Conservation (phyloP, 1,140 invertebrate genomes). For the Dendroctonus ponderosae region DNA sequence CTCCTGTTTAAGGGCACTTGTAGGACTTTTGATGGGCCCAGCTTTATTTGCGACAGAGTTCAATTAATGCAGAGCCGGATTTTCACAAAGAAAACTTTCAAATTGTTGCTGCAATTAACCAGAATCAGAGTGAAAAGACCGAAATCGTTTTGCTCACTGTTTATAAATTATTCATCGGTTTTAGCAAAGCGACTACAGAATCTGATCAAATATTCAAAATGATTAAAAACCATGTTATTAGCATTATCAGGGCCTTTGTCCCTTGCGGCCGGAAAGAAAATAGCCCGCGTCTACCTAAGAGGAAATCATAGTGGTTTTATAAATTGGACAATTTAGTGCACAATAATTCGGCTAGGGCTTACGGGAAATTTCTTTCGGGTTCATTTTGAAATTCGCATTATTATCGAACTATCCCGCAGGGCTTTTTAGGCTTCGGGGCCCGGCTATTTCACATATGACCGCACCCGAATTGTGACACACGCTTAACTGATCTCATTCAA, state of each 20-base stretch:
- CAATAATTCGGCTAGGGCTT: constrained; percentile 42
- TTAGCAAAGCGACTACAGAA: too few relatives aligned
- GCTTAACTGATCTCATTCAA: constrained; percentile 32
- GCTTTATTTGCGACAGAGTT: too few relatives aligned
- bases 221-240: constrained; percentile 39
- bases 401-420: constrained; percentile 30
- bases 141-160: too few relatives aligned
- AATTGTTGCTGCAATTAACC: too few relatives aligned
- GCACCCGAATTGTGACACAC: constrained; percentile 43
- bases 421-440: constrained; percentile 20
- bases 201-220: constrained; percentile 29
- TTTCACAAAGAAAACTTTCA: too few relatives aligned
- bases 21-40: too few relatives aligned
- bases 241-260: constrained; percentile 42
- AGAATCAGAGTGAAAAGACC: too few relatives aligned
- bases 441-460: constrained; percentile 47
- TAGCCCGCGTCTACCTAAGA: constrained; percentile 33
- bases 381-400: constrained; percentile 44
- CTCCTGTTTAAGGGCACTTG: too few relatives aligned
- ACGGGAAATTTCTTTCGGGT: constrained; percentile 44
- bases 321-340: constrained; percentile 48
- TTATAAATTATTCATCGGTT: too few relatives aligned
- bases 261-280: constrained; percentile 29
- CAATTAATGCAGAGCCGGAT: too few relatives aligned
- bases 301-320: constrained; percentile 45